Percentiles rank a stretch among this genome's conserved stretches.
phyloP scores from a whole-genome alignment of 2,797 vertebrate genomes.

The Crypturellus tataupa region DNA sequence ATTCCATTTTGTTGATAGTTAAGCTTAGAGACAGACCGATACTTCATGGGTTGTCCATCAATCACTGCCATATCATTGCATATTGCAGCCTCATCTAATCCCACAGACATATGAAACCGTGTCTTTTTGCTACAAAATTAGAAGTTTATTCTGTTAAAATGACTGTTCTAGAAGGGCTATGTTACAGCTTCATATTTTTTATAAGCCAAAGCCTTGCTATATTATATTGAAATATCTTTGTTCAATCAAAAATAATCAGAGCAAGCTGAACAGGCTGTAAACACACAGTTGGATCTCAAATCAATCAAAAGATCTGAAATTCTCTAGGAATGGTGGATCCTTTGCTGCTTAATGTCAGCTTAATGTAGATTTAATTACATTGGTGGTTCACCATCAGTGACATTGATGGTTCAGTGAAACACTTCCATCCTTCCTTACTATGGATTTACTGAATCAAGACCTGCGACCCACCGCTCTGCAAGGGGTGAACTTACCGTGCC shows the following conservation, averaged over 20 bases:
- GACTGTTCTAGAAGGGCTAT: neutral
- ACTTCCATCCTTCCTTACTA: neutral
- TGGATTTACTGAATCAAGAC: neutral
- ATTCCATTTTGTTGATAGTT: constrained; percentile 36
- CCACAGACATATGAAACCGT: neutral
- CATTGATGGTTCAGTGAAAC: neutral
- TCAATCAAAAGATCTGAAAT: neutral
- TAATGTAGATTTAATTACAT: neutral
- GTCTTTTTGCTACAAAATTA: neutral
- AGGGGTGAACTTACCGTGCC: neutral
- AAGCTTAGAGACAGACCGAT: constrained; percentile 65
- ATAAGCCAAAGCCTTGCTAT: neutral
- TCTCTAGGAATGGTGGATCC: neutral
- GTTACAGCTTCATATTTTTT: neutral
- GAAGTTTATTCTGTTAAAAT: neutral
- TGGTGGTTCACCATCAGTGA: neutral
- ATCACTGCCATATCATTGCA: neutral
- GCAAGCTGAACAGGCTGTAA: neutral
- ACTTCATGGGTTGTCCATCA: constrained; percentile 27
- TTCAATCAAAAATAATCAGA: neutral
- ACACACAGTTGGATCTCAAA: neutral
- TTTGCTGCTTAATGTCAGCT: neutral
- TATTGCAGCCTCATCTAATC: neutral
- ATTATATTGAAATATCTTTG: neutral
- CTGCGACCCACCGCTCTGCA: neutral